Evolutionary conservation across 2,888 invertebrate species (phyloP), one percentile per base, ranked within the genome.

Genomic region (Ophonus ardosiacus): DNA sequence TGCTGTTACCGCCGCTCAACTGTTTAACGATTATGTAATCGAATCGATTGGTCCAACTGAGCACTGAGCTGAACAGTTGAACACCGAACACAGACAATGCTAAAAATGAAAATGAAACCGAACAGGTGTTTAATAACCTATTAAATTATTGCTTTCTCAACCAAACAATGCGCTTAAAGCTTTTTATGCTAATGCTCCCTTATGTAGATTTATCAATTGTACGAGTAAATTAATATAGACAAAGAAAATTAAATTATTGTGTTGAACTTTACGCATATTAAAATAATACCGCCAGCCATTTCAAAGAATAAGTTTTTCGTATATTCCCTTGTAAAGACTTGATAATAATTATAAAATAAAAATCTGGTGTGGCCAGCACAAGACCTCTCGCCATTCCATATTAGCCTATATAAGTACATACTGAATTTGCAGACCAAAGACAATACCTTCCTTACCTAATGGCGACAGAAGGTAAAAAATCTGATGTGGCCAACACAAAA

Each of bases 1-100:
- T 68, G 68, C 68, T 68, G 68, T 59, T 17, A 59, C 59, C 59
- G 17, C 17, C 59, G 59, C 15, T 68, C n/a, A 68, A 68, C 68
- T 68, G 38, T 38, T 68, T 38, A 68, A 68, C 68, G 68, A 68
- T 68, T 68, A 68, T 68, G 68, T 68, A 68, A 24, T 38, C 31
- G 68, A 38, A 31, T 68, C 68, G 68, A 68, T 68, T 68, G 68
- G 68, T 15, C 43, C 43, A 31, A 31, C 31, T 31, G 31, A 31
- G 31, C 31, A 31, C 31, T 31, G 31, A 31, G 31, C 31, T 31
- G 43, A 51, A 51, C 43, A 51, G 43, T 51, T 13, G 43, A 51
- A 51, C 43, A 51, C 8, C 31, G 68, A 31, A 24, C 63, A 68
- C 8, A 15, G 31, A 31, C 68, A 68, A 31, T 13, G 7, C n/a